These are phyloP conservation scores for Grallaria varia DNA, from an alignment of 2,113 vertebrate species.

Conservation along the genomic window DNA sequence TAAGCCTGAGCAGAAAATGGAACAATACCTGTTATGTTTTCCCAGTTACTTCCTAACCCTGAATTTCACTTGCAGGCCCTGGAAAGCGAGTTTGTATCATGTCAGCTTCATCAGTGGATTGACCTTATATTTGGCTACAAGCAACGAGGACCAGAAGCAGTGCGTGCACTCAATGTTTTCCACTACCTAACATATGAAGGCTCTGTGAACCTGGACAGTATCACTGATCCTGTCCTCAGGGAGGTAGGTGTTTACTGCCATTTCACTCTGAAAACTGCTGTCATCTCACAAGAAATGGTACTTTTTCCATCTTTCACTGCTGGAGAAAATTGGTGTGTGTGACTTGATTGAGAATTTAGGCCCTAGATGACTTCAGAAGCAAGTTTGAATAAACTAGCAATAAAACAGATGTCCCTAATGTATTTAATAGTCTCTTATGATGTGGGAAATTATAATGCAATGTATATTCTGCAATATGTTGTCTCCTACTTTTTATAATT, in stretches of 20 bases:
- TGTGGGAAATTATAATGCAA: not conserved
- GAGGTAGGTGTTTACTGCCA: conserved; percentile 82
- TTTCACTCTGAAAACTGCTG: not conserved
- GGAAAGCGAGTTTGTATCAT: conserved; percentile 99
- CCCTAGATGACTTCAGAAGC: not conserved
- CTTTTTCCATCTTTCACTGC: not conserved
- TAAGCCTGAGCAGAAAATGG: not conserved
- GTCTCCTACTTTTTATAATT: not conserved
- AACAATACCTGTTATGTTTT: not conserved
- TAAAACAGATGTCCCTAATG: not conserved
- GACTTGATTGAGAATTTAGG: not conserved
- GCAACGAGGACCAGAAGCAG: conserved; percentile 95
- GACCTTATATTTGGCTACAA: conserved; percentile 99
- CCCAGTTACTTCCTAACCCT: not conserved
- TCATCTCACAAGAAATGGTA: not conserved
- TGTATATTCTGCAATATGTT: not conserved
- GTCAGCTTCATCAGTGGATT: conserved; percentile 99
- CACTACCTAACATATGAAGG: conserved; percentile 96
- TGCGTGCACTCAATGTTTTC: conserved; percentile 95
- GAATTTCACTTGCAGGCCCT: conserved; percentile 83
- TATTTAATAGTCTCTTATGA: not conserved
- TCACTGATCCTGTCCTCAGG: conserved; percentile 87
- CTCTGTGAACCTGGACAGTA: conserved; percentile 89
- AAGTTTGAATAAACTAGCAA: not conserved
- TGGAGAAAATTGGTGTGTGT: not conserved